Conservation (phyloP, 2,797 vertebrate species). For the Onychomys torridus region DNA sequence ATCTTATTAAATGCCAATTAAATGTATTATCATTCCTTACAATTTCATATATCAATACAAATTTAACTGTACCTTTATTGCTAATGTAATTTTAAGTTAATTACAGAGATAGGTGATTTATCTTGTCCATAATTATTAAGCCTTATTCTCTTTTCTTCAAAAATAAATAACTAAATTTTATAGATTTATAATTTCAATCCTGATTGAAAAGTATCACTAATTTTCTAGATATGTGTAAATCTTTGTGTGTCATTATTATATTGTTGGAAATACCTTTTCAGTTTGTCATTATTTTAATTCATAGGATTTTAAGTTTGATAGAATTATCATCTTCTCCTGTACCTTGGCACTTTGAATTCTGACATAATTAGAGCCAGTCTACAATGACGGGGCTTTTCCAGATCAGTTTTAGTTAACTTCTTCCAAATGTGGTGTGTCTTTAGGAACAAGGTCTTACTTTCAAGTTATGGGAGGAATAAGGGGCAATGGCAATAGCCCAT, state of each 20-base stretch:
- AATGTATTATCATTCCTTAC: conserved; percentile 83
- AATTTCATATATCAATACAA: conserved; percentile 84
- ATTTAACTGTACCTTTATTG: conserved; percentile 85
- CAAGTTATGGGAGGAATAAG: not conserved
- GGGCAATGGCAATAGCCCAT: not conserved
- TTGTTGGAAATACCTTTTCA: not conserved
- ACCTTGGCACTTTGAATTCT: not conserved
- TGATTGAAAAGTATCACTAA: conserved; percentile 20
- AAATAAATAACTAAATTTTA: conserved; percentile 70
- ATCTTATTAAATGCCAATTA: conserved; percentile 87
- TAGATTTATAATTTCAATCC: conserved; percentile 45
- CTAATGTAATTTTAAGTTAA: conserved; percentile 85
- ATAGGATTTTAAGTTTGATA: not conserved
- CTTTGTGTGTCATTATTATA: not conserved
- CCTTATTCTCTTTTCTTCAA: conserved; percentile 67
- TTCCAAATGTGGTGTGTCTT: not conserved
- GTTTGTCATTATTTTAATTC: not conserved
- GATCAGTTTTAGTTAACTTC: not conserved
- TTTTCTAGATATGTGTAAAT: not conserved
- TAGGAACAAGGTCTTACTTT: not conserved
- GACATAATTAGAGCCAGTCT: not conserved
- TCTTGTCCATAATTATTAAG: conserved; percentile 83
- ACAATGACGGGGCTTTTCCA: not conserved
- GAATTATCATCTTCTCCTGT: not conserved
- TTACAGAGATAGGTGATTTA: conserved; percentile 82